Evolutionary conservation across 2,113 vertebrate species (phyloP).

Genomic region (Perognathus longimembris): DNA sequence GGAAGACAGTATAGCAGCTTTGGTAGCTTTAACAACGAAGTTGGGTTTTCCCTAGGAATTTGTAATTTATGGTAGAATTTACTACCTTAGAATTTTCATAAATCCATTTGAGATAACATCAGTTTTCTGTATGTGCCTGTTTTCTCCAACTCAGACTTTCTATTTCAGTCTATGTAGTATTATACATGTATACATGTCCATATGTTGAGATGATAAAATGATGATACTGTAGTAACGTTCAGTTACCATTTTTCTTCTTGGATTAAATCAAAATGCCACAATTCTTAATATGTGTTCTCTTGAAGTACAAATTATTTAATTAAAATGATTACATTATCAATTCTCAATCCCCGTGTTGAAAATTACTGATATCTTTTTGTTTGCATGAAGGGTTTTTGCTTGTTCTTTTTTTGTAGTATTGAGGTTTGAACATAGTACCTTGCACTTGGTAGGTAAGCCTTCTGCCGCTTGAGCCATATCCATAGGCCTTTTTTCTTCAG

Average conservation of each 20-base stretch:
- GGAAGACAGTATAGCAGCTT: background rate
- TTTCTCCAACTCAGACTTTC: background rate
- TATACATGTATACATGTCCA: background rate
- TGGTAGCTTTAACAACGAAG: constrained; percentile 53
- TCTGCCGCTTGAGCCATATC: too few relatives aligned
- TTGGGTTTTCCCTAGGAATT: constrained; percentile 37
- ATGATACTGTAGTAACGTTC: background rate
- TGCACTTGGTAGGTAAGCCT: too few relatives aligned
- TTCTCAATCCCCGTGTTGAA: background rate
- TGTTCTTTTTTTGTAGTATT: too few relatives aligned
- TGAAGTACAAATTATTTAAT: constrained; percentile 22
- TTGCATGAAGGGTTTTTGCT: background rate
- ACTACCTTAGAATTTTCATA: constrained; percentile 53
- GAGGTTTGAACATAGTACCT: too few relatives aligned
- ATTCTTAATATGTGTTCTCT: constrained; percentile 43
- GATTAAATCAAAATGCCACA: constrained; percentile 50
- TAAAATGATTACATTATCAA: background rate
- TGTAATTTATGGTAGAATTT: constrained; percentile 20
- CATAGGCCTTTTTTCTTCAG: too few relatives aligned
- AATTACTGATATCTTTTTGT: constrained; percentile 32
- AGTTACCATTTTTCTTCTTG: constrained; percentile 41
- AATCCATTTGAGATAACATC: background rate
- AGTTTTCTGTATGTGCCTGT: background rate
- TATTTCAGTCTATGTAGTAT: background rate
- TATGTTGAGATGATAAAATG: constrained; percentile 49